These are phyloP conservation scores for Myotis daubentonii DNA, from an alignment of 2,797 vertebrate species.

Conservation along the genomic window DNA sequence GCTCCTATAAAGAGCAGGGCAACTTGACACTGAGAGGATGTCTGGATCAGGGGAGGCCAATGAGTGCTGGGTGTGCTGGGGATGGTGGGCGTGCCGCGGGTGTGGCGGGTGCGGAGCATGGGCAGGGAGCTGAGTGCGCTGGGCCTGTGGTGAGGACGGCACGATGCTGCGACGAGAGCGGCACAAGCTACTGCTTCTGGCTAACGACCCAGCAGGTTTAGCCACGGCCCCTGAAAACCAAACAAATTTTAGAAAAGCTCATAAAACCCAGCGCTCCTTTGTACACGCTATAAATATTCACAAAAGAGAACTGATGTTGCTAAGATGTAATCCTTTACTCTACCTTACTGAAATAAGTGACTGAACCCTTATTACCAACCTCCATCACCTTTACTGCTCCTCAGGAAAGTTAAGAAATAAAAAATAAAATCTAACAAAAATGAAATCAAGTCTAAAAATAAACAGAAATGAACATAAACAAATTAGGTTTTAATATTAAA, in stretches of 20 bases:
- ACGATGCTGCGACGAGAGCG: constrained; percentile 94
- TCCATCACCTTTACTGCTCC: neutral
- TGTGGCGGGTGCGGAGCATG: constrained; percentile 70
- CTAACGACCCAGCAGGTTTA: constrained; percentile 88
- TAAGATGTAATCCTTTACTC: neutral
- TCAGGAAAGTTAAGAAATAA: neutral
- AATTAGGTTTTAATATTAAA: neutral
- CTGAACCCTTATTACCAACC: neutral
- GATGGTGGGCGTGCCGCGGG: constrained; percentile 91
- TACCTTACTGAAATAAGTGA: neutral
- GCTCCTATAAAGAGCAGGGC: constrained; percentile 92
- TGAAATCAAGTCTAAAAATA: neutral
- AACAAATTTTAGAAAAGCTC: neutral
- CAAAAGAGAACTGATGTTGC: too few relatives aligned
- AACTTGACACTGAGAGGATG: constrained; percentile 96
- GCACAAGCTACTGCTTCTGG: constrained; percentile 95
- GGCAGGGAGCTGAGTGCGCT: constrained; percentile 82
- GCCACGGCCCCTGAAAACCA: constrained; percentile 88
- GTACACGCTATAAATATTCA: rapidly evolving
- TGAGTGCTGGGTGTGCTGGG: constrained; percentile 85
- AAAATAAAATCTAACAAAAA: constrained; percentile 10
- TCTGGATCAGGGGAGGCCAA: constrained; percentile 95
- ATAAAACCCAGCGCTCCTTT: neutral
- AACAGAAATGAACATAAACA: constrained; percentile 35
- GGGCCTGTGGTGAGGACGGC: constrained; percentile 88